phyloP scores from a whole-genome alignment of 1,140 invertebrate genomes.

The Drosophila sulfurigaster region DNA sequence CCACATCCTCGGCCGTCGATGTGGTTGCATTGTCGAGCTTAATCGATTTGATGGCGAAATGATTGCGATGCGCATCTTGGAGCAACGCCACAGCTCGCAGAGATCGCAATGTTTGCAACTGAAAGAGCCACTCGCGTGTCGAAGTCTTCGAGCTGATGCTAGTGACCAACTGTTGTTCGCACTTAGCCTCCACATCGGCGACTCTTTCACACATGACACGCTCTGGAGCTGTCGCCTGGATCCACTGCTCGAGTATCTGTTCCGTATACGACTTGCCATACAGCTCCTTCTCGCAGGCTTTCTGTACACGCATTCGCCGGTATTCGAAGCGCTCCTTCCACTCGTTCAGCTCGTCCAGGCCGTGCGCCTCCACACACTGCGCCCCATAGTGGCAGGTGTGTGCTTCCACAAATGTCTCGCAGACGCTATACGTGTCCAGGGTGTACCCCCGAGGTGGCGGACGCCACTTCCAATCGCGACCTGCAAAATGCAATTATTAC shows the following conservation, averaged over 20 bases:
- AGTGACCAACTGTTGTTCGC: slow-evolving; percentile 87
- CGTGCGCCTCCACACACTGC: slow-evolving; percentile 92
- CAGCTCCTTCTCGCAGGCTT: slow-evolving; percentile 89
- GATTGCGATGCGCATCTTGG: slow-evolving; percentile 89
- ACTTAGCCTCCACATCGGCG: slow-evolving; percentile 87
- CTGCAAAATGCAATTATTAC: slow-evolving; percentile 28
- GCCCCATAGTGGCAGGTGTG: slow-evolving; percentile 89
- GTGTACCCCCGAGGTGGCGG: slow-evolving; percentile 89
- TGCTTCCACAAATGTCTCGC: slow-evolving; percentile 86
- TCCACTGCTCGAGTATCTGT: slow-evolving; percentile 88
- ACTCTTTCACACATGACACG: slow-evolving; percentile 87
- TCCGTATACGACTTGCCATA: slow-evolving; percentile 89
- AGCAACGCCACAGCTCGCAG: slow-evolving; percentile 89
- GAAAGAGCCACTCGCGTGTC: slow-evolving; percentile 89
- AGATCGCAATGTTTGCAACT: slow-evolving; percentile 85
- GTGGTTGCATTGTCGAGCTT: slow-evolving; percentile 54
- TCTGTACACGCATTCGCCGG: slow-evolving; percentile 88
- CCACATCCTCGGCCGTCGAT: slow-evolving; percentile 56
- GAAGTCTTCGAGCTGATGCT: slow-evolving; percentile 89
- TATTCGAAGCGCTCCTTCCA: slow-evolving; percentile 91
- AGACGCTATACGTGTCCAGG: slow-evolving; percentile 86
- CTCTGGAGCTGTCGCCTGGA: slow-evolving; percentile 87
- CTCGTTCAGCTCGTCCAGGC: slow-evolving; percentile 89
- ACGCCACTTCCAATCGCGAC: slow-evolving; percentile 89
- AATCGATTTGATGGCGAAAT: slow-evolving; percentile 89